Base-by-base conservation (phyloP, 2,888 invertebrate species). In the Nymphalis polychloros region DNA sequence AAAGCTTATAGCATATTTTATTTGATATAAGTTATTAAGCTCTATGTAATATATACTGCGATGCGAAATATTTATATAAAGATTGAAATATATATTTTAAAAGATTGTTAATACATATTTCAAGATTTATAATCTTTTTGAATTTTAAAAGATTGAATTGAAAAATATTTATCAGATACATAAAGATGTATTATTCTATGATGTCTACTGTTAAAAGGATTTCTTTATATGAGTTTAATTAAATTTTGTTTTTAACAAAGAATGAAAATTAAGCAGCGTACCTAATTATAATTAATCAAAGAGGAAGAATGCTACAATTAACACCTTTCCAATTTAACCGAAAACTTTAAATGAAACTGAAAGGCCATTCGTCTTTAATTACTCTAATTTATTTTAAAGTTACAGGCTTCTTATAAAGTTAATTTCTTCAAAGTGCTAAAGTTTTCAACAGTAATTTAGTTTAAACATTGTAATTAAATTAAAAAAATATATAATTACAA, bases 331-430 rank as follows among this genome's bases (percentile, higher is more conserved):
- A 65, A 69, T 65, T 69, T 65, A 69, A 59, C 41, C 62, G 13
- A 57, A 70, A 72, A 72, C 59, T 72, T 68, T 63, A 59, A 62
- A 59, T 55, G 50, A 67, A 67, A 72, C 65, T 66, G 66, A 71
- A 71, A 68, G 64, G 68, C 68, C 59, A 64, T 67, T 66, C 65
- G 64, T 65, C 72, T 57, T 48, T 71, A 73, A 69, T 73, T 72
- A 70, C 69, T 65, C 55, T 64, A 72, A 71, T 72, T 73, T 71
- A 71, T 69, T 64, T 60, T 60, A 60, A 46, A 68, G n/a, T 68
- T 68, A 68, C 60, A 59, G 59, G 64, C 65, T 65, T 60, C 65
- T 71, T 73, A 62, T 69, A 67, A 73, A 71, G 64, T 70, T 69
- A 69, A 66, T 71, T 72, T 55, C 55, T 68, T 31, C 52, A 65